Percentiles rank a stretch among this genome's conserved stretches.
Conservation (phyloP, 2,113 vertebrate species). For the Scartelaos histophorus region DNA sequence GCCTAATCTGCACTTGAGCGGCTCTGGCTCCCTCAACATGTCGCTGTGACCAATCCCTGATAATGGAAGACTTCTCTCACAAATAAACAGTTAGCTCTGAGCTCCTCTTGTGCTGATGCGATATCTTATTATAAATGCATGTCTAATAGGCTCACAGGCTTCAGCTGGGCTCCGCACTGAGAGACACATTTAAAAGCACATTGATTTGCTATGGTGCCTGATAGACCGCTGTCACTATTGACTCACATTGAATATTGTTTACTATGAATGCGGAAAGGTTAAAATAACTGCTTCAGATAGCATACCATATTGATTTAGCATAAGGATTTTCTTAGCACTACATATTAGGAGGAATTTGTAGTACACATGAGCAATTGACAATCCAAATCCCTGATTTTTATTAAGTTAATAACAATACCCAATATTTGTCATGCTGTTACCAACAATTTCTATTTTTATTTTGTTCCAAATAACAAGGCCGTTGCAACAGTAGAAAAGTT, state of each 20-base stretch:
- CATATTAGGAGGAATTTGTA: too few relatives aligned
- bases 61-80: constrained; percentile 29
- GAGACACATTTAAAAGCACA: constrained; percentile 18
- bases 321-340: neutral
- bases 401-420: too few relatives aligned
- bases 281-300: neutral
- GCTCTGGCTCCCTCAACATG: constrained; percentile 2
- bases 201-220: constrained; percentile 14
- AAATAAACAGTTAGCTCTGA: constrained; percentile 32
- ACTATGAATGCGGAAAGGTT: neutral
- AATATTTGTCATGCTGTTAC: too few relatives aligned
- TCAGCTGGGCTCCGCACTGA: constrained; percentile 20
- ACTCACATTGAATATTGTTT: constrained; percentile 2
- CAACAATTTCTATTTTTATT: too few relatives aligned
- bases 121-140: constrained; percentile 35
- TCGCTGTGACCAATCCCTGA: constrained; percentile 29
- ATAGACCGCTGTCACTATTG: constrained; percentile 11
- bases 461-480: too few relatives aligned
- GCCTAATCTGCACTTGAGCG: constrained; percentile 9
- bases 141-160: constrained; percentile 35
- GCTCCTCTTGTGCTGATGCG: constrained; percentile 21
- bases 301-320: neutral
- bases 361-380: too few relatives aligned
- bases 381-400: too few relatives aligned
- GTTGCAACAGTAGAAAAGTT: too few relatives aligned